Base-by-base conservation (phyloP, 2,113 vertebrate species). In the Dendrocopos noguchii region DNA sequence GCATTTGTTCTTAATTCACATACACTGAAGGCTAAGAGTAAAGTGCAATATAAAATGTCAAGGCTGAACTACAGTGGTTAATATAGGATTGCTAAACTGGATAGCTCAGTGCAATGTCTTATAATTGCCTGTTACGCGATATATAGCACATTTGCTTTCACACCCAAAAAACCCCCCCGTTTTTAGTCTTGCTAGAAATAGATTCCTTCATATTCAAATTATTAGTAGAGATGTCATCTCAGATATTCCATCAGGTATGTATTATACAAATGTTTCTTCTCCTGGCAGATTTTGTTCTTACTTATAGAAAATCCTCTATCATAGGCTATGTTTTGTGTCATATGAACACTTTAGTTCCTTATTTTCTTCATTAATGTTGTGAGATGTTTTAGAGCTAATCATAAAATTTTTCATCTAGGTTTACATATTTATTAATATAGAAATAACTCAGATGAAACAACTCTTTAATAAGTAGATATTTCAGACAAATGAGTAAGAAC, bases 401-500 rank as follows among this genome's bases (percentile, higher is more conserved):
- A 67, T 63, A 78, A 79, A 73, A 59, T 39, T 22, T 25, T 56
- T 90, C 39, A 24, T 87, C 80, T 85, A 80, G 61, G 68, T n/a
- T 95, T 71, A 95, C 87, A 87, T 16, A 81, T 60, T 65, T 52
- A 91, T 84, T 70, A 84, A 88, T 72, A 65, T 28, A 72, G 6
- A 63, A 3, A 61, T 34, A 86, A 75, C 34, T 94, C 88, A 93
- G 39, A 66, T 12, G 8, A 83, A 55, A 36, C 25, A 87, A 77
- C 3, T n/a, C 13, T n/a, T 34, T 59, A 67, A 28, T 52, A 78
- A 55, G 12, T 34, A 85, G 76, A 27, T 39, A 55, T 17, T 46
- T 60, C 6, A 34, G 53, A 59, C 78, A 52, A 52, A 47, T 70
- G 12, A 78, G 5, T 34, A 68, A 61, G 59, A 76, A 53, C 19